Evolutionary conservation across 2,797 vertebrate genomes (phyloP), one percentile per base, ranked within the genome.

Genomic region (Betta splendens): DNA sequence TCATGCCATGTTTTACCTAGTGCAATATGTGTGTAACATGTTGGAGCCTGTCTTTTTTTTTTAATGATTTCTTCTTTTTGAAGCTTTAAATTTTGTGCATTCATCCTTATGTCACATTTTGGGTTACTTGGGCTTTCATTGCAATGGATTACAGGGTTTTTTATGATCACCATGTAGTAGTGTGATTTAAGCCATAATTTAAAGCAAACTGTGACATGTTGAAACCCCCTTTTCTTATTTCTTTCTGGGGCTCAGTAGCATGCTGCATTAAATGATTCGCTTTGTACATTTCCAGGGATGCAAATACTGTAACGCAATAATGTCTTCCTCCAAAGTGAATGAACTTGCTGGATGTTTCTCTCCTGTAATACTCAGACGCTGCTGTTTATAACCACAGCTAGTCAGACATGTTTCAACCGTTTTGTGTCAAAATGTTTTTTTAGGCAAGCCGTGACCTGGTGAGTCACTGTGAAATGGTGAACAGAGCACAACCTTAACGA

Each of bases 11-110:
- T 58, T 75, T 66, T 60, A 20, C 64, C 53, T 74, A 64, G 79
- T 83, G 80, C 83, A 81, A 84, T 80, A 80, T 74, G 28, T 35
- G 22, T 63, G 25, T 35, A 18, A 35, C 45, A 28, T 58, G 35
- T 39, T 37, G 20, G n/a, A 58, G 11, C 46, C 26, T 56, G 29
- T 64, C 40, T 66, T 53, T 12, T 40, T 66, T 53, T 12, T 25
- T 9, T 39, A 35, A 39, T 32, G 26, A 37, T 37, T 60, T 65
- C 23, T 32, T 65, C 31, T 48, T 59, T 10, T 45, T 54, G 52
- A 58, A 55, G 40, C 66, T 26, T 58, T 40, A 23, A 0, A 40
- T 49, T 43, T 38, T 54, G 46, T 56, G 31, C 42, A 5, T 18
- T 39, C 7, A 2, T 25, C 32, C 33, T 21, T 22, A 5, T 17